Conservation (phyloP, 2,797 vertebrate genomes). For the Enteromius afrohamiltoni region DNA sequence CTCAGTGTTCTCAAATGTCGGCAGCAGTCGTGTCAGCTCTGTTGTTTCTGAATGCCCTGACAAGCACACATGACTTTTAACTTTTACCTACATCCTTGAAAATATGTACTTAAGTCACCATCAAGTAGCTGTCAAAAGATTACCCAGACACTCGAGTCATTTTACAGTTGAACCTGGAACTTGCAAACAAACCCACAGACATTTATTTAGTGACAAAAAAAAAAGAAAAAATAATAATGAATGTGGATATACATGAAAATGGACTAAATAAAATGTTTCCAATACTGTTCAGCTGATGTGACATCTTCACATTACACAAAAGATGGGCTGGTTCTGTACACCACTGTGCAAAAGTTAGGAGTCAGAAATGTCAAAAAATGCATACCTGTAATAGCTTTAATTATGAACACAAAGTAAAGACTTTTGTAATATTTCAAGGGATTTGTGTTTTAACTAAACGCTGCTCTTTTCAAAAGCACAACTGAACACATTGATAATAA, state of each 20-base stretch:
- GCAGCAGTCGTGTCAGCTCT: constrained; percentile 70
- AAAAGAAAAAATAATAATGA: background rate
- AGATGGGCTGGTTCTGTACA: background rate
- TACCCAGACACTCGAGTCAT: background rate
- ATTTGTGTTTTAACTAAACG: background rate
- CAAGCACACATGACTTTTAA: constrained; percentile 21
- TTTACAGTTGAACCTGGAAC: background rate
- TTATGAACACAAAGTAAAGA: background rate
- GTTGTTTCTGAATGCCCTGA: constrained; percentile 67
- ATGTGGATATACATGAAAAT: background rate
- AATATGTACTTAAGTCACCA: constrained; percentile 10
- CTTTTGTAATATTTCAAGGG: background rate
- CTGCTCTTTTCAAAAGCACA: background rate
- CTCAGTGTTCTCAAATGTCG: constrained; percentile 71
- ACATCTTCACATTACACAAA: background rate
- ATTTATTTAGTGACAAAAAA: background rate
- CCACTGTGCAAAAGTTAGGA: background rate
- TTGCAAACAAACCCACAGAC: background rate
- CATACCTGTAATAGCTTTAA: background rate
- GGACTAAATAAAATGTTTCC: background rate
- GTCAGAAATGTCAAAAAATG: background rate
- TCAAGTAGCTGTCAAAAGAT: constrained; percentile 7
- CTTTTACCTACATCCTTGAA: constrained; percentile 16
- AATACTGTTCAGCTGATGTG: background rate
- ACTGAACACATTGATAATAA: background rate